Evolutionary conservation across 1,140 invertebrate species (phyloP).

Genomic region (Musca vetustissima): DNA sequence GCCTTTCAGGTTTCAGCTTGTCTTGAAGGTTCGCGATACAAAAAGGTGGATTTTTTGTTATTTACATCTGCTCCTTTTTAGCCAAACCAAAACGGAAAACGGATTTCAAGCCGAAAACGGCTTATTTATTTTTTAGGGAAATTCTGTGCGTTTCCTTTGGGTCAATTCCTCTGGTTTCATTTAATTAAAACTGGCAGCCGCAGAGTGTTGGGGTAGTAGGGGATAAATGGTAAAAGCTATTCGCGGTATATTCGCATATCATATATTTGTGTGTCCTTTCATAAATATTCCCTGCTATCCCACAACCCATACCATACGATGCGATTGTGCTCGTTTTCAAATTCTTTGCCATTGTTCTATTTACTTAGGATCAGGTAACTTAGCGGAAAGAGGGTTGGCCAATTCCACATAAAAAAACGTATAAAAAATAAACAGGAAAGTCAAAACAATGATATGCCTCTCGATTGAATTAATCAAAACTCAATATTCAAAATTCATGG

Average conservation of each 20-base stretch:
- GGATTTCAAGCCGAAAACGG: not conserved
- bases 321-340: slow-evolving; percentile 27
- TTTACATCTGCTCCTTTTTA: not conserved
- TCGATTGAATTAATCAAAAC: no score
- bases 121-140: slow-evolving; percentile 29
- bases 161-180: slow-evolving; percentile 56
- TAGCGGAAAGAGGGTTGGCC: not conserved
- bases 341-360: slow-evolving; percentile 33
- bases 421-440: slow-evolving; percentile 3
- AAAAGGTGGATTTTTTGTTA: not conserved
- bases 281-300: not conserved
- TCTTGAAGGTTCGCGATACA: not conserved
- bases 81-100: no score
- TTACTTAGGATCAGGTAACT: slow-evolving; percentile 54
- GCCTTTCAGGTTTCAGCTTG: not conserved
- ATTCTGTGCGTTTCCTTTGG: slow-evolving; percentile 52
- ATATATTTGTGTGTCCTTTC: slow-evolving; percentile 28
- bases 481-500: no score
- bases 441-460: not conserved
- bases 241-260: slow-evolving; percentile 32
- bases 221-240: not conserved
- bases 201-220: not conserved
- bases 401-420: not conserved
- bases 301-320: not conserved
- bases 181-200: slow-evolving; percentile 52